Base-by-base conservation (phyloP, 2,797 vertebrate genomes). In the Hypotaenidia philippensis region DNA sequence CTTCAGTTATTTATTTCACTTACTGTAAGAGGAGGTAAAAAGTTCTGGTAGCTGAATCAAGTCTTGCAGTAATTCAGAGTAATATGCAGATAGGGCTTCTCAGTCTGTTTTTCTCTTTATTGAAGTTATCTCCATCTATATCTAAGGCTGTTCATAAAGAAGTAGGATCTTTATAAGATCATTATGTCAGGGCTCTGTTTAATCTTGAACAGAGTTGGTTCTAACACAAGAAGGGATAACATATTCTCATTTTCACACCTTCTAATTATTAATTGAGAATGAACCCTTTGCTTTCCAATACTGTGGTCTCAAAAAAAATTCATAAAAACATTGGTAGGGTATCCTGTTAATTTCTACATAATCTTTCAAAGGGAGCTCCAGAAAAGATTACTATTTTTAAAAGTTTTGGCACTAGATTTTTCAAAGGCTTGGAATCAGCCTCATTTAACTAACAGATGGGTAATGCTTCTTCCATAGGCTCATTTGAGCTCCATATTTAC, bases 21-120 rank as follows among this genome's bases (percentile, higher is more conserved):
- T 65, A 40, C 53, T 92, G 60, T 71, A 90, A 74, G 89, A 92
- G 38, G 49, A 81, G 47, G 27, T 64, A 34, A 95, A 95, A 89
- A 94, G 61, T 91, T 83, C 27, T 91, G 50, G 3, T 41, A 4
- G 22, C 83, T 94, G 69, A 83, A 49, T 83, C n/a, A 69, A 60
- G 32, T 49, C 4, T 6, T 86, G 63, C 50, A 63, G 25, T 85
- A 65, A 72, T 85, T 92, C 47, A 52, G 31, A 44, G 34, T 55
- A 64, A 92, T 60, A 50, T 83, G 53, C 38, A 89, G 59, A 55
- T 32, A 36, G 34, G 15, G 6, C 17, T 89, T 38, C 55, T 82
- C 61, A 38, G 40, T 23, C 71, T 66, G 23, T 41, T 93, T 57
- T 69, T 83, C 49, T 79, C 14, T 91, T 83, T 34, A 71, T 86